Conservation (phyloP, 2,113 vertebrate genomes). For the Prolemur simus region DNA sequence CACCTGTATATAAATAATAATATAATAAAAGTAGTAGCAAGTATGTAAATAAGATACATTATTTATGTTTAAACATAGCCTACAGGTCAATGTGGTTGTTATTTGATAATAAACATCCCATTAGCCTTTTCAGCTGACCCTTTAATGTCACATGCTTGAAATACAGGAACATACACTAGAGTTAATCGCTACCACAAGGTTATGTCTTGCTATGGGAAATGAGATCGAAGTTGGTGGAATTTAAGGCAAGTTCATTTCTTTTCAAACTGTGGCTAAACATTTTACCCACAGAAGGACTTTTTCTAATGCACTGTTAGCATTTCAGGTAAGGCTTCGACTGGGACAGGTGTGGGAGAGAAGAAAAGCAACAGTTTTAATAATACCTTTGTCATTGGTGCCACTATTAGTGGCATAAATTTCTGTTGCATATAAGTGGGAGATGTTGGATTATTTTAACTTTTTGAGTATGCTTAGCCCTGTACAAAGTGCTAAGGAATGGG, state of each 20-base stretch:
- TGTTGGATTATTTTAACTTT: not conserved
- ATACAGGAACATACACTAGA: not conserved
- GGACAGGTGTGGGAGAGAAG: not conserved
- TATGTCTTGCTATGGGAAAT: not conserved
- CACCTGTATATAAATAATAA: not conserved
- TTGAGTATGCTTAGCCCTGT: not conserved
- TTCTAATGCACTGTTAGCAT: conserved; percentile 12
- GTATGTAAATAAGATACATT: not conserved
- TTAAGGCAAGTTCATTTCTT: conserved; percentile 48
- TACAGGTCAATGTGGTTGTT: not conserved
- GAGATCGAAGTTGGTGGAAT: not conserved
- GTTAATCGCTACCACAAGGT: not conserved
- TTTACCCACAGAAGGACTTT: conserved; percentile 29
- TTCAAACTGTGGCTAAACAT: not conserved
- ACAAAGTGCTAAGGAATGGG: not conserved
- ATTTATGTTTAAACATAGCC: not conserved
- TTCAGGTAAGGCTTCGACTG: conserved; percentile 43
- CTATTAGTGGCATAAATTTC: not conserved
- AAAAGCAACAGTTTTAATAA: conserved; percentile 16
- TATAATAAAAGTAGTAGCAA: conserved; percentile 8
- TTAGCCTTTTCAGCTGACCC: conserved; percentile 59
- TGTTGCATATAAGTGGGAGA: not conserved
- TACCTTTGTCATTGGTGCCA: not conserved
- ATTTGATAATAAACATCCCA: conserved; percentile 20
- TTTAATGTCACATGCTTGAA: conserved; percentile 56